Percentiles rank a stretch among this genome's conserved stretches.
These are phyloP conservation scores for Agrypnus murinus DNA, from an alignment of 2,888 invertebrate species.

Conservation along the genomic window DNA sequence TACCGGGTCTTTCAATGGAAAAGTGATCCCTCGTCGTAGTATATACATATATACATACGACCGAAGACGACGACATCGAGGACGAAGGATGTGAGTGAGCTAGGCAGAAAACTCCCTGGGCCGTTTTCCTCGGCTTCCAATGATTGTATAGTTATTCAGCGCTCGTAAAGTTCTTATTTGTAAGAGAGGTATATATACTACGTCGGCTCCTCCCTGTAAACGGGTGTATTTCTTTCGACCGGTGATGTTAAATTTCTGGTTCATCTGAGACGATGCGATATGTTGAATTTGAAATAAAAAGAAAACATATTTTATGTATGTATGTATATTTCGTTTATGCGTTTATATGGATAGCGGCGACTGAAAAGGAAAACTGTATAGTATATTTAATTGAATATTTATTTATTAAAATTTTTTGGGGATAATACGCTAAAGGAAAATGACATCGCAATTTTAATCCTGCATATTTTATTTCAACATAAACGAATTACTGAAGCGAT, in stretches of 20 bases:
- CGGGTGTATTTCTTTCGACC: conserved; percentile 31
- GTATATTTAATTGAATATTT: conserved; percentile 20
- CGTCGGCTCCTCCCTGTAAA: conserved; percentile 26
- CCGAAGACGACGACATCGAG: too few relatives aligned
- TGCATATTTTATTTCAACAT: too few relatives aligned
- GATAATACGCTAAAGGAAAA: too few relatives aligned
- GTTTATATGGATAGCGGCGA: too few relatives aligned
- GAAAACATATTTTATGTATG: too few relatives aligned
- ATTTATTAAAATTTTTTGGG: neutral
- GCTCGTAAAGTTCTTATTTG: conserved; percentile 42
- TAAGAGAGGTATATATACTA: too few relatives aligned
- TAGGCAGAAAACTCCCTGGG: conserved; percentile 16
- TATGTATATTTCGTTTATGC: too few relatives aligned
- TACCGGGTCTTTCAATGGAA: conserved; percentile 14
- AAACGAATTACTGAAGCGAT: too few relatives aligned
- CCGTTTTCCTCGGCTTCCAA: conserved; percentile 20
- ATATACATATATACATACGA: too few relatives aligned
- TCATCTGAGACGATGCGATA: conserved; percentile 15
- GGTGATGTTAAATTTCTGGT: conserved; percentile 33
- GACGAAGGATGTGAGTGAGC: conserved; percentile 19
- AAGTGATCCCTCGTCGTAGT: conserved; percentile 13
- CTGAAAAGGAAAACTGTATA: neutral
- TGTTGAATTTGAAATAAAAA: conserved; percentile 21
- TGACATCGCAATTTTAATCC: too few relatives aligned
- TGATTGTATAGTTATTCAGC: conserved; percentile 40